Evolutionary conservation across 2,888 invertebrate genomes (phyloP), one percentile per base, ranked within the genome.

Genomic region (Dione juno): DNA sequence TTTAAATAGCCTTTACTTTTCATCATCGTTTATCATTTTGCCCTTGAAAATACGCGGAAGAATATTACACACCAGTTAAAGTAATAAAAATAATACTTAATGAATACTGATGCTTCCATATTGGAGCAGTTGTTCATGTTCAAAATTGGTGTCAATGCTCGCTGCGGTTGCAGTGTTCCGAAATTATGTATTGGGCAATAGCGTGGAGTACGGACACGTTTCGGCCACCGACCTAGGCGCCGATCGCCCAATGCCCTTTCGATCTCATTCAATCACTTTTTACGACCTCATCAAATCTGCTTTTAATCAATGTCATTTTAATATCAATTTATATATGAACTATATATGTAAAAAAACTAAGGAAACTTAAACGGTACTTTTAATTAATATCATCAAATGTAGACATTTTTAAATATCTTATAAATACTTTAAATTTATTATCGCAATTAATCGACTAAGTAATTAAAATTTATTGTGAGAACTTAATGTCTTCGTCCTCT

Each of bases 81-180:
- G 35, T 43, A 45, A 45, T 61, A 48, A 64, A 52, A 69, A 54
- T 69, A 64, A 64, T 52, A 61, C 41, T 59, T 75, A 77, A 75
- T 75, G 72, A 71, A 79, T 79, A 80, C 79, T 79, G 78, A 78
- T 78, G 74, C 74, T 50, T 71, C 67, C 81, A 87, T 85, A 77
- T 77, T 73, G 75, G 81, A 84, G 80, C 80, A 82, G 82, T 84
- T 83, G 84, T 87, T 85, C 85, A 86, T 87, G 85, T 85, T 84
- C 85, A 83, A 88, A 86, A 91, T 90, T 85, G 90, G 90, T 92
- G 92, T 92, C 92, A 93, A 90, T 89, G 92, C 82, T 92, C 91
- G 90, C 91, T 91, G 92, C 88, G 90, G 90, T 92, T 90, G 89
- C 89, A 90, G 81, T 89, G 90, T 88, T 89, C 91, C 89, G 87